These are phyloP conservation scores for Rhodeus uyekii DNA, from an alignment of 2,797 vertebrate species.

Conservation along the genomic window DNA sequence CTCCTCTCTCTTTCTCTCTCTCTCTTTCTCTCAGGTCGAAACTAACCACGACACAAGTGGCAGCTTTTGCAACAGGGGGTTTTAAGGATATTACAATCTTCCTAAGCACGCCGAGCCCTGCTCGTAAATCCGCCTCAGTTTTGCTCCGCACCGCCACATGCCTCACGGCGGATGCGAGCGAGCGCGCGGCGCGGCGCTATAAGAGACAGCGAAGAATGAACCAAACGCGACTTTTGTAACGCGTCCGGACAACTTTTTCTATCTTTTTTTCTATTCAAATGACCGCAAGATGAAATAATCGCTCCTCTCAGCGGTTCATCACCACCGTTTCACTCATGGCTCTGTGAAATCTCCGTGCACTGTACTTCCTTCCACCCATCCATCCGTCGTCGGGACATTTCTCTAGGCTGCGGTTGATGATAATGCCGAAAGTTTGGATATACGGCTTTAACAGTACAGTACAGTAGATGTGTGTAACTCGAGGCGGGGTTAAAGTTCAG, in stretches of 20 bases:
- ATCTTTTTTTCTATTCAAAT: slow-evolving; percentile 37
- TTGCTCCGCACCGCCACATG: slow-evolving; percentile 61
- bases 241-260: slow-evolving; percentile 48
- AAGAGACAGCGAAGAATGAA: slow-evolving; percentile 50
- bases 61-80: slow-evolving; percentile 70
- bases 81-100: slow-evolving; percentile 63
- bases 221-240: slow-evolving; percentile 31
- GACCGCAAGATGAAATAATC: slow-evolving; percentile 42
- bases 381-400: slow-evolving; percentile 35
- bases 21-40: slow-evolving; percentile 62
- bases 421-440: slow-evolving; percentile 72
- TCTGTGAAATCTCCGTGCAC: slow-evolving; percentile 44
- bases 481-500: slow-evolving; percentile 96
- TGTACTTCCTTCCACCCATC: slow-evolving; percentile 43
- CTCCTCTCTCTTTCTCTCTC: slow-evolving; percentile 28
- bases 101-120: slow-evolving; percentile 40
- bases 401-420: slow-evolving; percentile 62
- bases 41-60: slow-evolving; percentile 66
- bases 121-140: slow-evolving; percentile 57
- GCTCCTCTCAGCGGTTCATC: slow-evolving; percentile 49
- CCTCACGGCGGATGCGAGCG: slow-evolving; percentile 50
- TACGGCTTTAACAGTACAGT: slow-evolving; percentile 84
- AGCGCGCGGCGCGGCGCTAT: slow-evolving; percentile 47
- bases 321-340: slow-evolving; percentile 40
- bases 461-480: slow-evolving; percentile 83